Base-by-base conservation (phyloP, 2,113 vertebrate species). In the Chelonoidis abingdonii region DNA sequence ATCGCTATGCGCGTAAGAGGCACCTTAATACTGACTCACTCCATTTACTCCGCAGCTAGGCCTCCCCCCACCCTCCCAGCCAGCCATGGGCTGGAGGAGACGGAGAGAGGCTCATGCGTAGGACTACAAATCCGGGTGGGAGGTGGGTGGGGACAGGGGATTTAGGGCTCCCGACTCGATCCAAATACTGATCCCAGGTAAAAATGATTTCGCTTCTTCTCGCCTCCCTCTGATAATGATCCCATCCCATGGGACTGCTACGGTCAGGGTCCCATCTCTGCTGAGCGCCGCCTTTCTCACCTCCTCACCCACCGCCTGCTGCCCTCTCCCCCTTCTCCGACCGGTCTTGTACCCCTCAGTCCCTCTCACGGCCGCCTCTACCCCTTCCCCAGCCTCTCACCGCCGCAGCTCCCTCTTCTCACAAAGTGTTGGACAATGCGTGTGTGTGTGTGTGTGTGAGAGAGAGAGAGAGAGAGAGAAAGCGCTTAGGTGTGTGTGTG, bases 241-340 rank as follows among this genome's bases (percentile, higher is more conserved):
- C 65, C 52, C 52, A 53, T 53, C 52, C 57, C 57, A 14, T 50
- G 50, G 50, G 50, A 16, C 5, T 29, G 25, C 27, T 1, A 1
- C 0, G 2, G 13, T 17, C 2, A 3, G 3, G 0, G 4, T 35
- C 16, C 1, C 1, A 1, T 54, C 7, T 50, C 5, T 25, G 19
- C 50, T 1, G 5, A 12, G 4, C 31, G 6, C 57, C 49, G 35
- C 29, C 12, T 5, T n/a, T 35, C 5, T 19, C 22, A 41, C 14
- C 35, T 79, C 12, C 78, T 8, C 21, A 19, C 16, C 35, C 1
- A 8, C 17, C 19, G 19, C n/a, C 52, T 21, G 52, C 19, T 3
- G 65, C 90, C 35, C 7, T n/a, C 50, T 14, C 5, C 2, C 52
- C 29, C 29, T 25, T 11, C 83, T 17, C 6, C 0, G 54, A 31